Evolutionary conservation across 2,888 invertebrate genomes (phyloP).

Genomic region (Cosmia trapezina): DNA sequence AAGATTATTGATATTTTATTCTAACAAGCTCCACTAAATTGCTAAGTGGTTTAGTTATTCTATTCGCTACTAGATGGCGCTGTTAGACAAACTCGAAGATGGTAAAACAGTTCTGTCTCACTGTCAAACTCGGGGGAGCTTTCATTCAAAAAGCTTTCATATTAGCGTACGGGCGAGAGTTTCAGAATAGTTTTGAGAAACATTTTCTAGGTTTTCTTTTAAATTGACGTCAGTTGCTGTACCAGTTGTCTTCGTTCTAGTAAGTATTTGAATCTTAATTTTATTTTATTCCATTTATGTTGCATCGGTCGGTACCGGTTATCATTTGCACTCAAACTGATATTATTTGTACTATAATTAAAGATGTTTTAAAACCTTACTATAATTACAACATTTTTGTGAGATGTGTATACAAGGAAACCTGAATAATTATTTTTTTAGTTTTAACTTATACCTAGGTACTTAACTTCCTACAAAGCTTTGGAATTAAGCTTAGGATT

Average conservation of each 20-base stretch:
- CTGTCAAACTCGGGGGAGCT: slow-evolving; percentile 63
- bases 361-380: no score
- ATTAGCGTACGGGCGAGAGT: slow-evolving; percentile 54
- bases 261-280: slow-evolving; percentile 38
- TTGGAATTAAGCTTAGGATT: not conserved
- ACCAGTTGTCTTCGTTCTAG: slow-evolving; percentile 14
- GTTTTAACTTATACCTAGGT: no score
- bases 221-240: slow-evolving; percentile 17
- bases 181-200: slow-evolving; percentile 34
- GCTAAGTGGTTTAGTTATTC: slow-evolving; percentile 56
- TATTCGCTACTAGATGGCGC: slow-evolving; percentile 79
- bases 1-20: slow-evolving; percentile 32
- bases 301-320: not conserved
- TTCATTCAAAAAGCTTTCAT: slow-evolving; percentile 68
- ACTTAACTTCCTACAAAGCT: not conserved
- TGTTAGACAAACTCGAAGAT: slow-evolving; percentile 20
- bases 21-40: slow-evolving; percentile 35
- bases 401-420: not conserved
- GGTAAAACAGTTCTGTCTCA: slow-evolving; percentile 62
- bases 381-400: no score
- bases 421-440: not conserved
- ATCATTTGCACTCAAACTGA: not conserved
- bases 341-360: no score
- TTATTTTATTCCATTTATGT: not conserved
- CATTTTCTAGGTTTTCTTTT: slow-evolving; percentile 6